Conservation (phyloP, 1,140 invertebrate genomes). For the Dolichoris vasculosae region DNA sequence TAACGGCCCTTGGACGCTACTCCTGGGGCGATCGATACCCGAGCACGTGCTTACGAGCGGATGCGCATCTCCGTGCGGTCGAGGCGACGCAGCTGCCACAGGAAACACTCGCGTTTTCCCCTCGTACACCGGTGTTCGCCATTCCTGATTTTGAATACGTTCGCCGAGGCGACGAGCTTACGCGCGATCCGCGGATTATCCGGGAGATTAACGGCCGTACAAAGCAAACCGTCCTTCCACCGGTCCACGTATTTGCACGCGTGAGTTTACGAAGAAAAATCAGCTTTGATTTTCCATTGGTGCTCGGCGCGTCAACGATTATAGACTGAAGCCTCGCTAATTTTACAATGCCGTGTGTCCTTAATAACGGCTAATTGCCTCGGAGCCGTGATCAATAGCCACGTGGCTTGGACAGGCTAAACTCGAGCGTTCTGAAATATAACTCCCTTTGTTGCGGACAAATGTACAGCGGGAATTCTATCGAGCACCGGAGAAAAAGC, state of each 20-base stretch:
- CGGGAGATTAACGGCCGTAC: slow-evolving; percentile 28
- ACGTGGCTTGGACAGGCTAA: neutral
- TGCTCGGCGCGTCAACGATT: neutral
- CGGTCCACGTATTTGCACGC: neutral
- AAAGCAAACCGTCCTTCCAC: neutral
- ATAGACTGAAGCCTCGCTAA: neutral
- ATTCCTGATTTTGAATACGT: neutral
- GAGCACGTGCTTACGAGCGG: neutral
- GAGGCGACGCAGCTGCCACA: neutral
- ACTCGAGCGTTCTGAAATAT: neutral
- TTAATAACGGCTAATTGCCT: slow-evolving; percentile 31
- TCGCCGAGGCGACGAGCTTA: neutral
- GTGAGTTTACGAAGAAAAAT: neutral
- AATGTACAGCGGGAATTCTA: neutral
- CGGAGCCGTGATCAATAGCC: neutral
- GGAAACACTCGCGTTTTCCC: neutral
- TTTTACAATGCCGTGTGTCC: neutral
- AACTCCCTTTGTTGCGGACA: neutral
- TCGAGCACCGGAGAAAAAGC: neutral
- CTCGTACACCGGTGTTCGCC: neutral
- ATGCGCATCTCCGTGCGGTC: too few relatives aligned
- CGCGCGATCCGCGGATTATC: slow-evolving; percentile 26
- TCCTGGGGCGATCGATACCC: neutral
- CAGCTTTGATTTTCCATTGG: slow-evolving; percentile 37
- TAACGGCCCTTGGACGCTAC: neutral